A percentile compares a stretch with the other conserved stretches of the same genome.
Conservation (phyloP, 2,888 invertebrate species). For the Nephrotoma appendiculata region DNA sequence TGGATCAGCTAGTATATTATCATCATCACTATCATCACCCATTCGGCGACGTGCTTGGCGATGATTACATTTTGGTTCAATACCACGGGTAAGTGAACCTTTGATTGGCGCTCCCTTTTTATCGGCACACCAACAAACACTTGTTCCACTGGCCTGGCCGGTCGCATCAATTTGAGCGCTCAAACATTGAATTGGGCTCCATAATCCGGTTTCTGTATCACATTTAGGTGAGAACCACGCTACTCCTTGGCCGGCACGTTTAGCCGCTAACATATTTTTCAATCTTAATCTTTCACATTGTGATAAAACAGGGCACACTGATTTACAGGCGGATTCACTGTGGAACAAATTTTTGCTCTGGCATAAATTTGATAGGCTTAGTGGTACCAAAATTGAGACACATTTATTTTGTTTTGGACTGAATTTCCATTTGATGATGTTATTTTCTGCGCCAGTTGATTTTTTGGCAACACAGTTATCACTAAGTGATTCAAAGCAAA, state of each 20-base stretch:
- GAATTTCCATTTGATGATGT: conserved; percentile 51
- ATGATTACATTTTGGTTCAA: conserved; percentile 63
- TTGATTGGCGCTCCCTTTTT: conserved; percentile 67
- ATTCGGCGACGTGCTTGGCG: conserved; percentile 54
- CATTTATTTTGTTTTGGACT: conserved; percentile 65
- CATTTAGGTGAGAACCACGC: conserved; percentile 59
- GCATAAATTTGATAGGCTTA: conserved; percentile 51
- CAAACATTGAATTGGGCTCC: conserved; percentile 72
- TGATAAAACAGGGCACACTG: conserved; percentile 65
- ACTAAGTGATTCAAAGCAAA: conserved; percentile 63
- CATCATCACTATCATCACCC: conserved; percentile 19
- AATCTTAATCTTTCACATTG: conserved; percentile 68
- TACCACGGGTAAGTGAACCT: conserved; percentile 61
- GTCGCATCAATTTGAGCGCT: conserved; percentile 19
- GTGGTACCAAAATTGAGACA: conserved; percentile 40
- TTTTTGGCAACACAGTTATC: conserved; percentile 35
- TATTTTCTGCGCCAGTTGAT: conserved; percentile 18
- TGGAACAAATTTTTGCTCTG: conserved; percentile 78
- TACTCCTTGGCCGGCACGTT: conserved; percentile 39
- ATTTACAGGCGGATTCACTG: conserved; percentile 60
- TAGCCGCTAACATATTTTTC: conserved; percentile 58
- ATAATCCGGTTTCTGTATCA: conserved; percentile 53
- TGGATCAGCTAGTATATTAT: conserved; percentile 35
- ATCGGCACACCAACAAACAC: conserved; percentile 80
- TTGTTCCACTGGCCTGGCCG: conserved; percentile 29